Percentiles rank a stretch among this genome's conserved stretches.
These are phyloP conservation scores for Microcebus tavaratra DNA, from an alignment of 2,113 vertebrate species.

Conservation along the genomic window DNA sequence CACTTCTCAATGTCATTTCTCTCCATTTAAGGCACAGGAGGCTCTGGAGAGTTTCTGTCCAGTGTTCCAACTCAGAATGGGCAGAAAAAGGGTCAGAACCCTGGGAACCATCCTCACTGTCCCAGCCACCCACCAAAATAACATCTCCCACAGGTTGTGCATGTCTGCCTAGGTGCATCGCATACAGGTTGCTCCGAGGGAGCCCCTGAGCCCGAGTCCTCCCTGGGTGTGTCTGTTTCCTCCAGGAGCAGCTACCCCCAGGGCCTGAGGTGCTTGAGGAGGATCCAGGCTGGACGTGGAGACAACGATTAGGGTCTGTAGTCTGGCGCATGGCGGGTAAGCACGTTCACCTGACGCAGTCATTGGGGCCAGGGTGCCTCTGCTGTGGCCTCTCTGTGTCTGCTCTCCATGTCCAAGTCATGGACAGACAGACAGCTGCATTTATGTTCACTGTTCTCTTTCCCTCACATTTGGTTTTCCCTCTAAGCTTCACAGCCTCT, in stretches of 20 bases:
- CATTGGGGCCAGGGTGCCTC: fast-evolving
- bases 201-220: background rate
- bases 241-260: fast-evolving
- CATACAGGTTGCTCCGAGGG: too few relatives aligned
- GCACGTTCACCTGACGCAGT: fast-evolving
- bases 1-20: background rate
- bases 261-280: fast-evolving
- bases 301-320: fast-evolving
- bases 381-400: fast-evolving
- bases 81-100: background rate
- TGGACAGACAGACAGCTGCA: fast-evolving
- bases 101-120: fast-evolving
- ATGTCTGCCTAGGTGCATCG: background rate
- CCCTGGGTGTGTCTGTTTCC: background rate
- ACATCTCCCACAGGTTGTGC: fast-evolving
- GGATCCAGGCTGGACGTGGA: background rate
- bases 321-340: fast-evolving
- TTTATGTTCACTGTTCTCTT: fast-evolving
- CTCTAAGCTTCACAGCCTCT: background rate
- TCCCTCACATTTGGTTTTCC: too few relatives aligned
- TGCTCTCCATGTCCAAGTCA: background rate
- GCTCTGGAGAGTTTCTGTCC: background rate
- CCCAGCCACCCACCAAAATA: background rate
- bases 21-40: background rate
- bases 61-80: background rate